Base-by-base conservation (phyloP, 2,113 vertebrate genomes). In the Labeo rohita region DNA sequence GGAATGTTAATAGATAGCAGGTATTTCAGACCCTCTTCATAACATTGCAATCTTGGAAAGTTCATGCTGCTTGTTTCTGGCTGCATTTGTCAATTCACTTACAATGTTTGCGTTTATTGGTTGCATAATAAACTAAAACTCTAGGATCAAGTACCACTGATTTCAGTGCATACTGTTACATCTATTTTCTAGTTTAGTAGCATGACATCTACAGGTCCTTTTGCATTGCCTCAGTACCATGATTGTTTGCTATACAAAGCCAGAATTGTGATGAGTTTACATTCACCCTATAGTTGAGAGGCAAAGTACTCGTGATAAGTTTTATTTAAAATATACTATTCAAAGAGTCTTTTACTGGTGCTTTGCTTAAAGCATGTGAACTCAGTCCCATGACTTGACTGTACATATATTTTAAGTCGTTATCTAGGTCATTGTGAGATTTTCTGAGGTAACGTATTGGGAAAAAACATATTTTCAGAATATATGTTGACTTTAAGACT, bases 211-310 rank as follows among this genome's bases (percentile, higher is more conserved):
- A 11, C 68, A 73, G 7, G 36, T 72, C 8, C 16, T 72, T 72
- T 0, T 18, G 18, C 39, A 45, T 45, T 72, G 18, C 18, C 11
- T 36, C 23, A 21, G n/a, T 12, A 23, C 1, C 78, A 80, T n/a
- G 15, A 39, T 36, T 10, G 50, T 52, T 23, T 82, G 63, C 80
- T 34, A 21, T 70, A 70, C 63, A 82, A 82, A 52, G 80, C 13
- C 5, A 10, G 47, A 52, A 50, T 82, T 70, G 80, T 82, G 45
- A 68, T 18, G 47, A 4, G 3, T 70, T 15, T 47, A 23, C n/a
- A 65, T 80, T 80, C 52, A 52, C 23, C 16, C 23, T 34, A 50
- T 34, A 36, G 65, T 52, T 82, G 63, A 52, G 23, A 82, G 45
- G 59, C 43, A 65, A 23, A 80, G 61, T 54, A 4, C 47, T 70